These are phyloP conservation scores for Myotis findleyi DNA, from an alignment of 2,797 vertebrate species.

Conservation along the genomic window DNA sequence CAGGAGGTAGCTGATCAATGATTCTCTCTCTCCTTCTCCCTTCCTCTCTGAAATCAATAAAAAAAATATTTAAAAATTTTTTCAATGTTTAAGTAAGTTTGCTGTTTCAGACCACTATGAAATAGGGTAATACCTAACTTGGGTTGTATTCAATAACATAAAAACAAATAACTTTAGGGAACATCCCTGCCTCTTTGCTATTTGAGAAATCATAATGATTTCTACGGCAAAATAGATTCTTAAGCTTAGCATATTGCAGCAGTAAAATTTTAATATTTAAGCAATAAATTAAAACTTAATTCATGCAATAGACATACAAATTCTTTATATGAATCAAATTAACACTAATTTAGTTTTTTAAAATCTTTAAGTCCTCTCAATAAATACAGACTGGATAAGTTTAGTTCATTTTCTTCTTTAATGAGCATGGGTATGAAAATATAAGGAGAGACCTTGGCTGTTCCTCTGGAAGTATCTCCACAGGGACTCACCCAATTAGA, in stretches of 20 bases:
- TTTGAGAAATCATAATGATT: not conserved
- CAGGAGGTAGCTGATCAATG: no score
- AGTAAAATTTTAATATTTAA: conserved; percentile 47
- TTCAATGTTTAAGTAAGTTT: not conserved
- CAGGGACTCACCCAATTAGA: not conserved
- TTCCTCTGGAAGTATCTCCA: not conserved
- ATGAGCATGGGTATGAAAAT: conserved; percentile 48
- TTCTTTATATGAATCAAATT: not conserved
- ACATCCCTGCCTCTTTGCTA: not conserved
- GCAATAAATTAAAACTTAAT: conserved; percentile 58
- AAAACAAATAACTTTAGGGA: not conserved
- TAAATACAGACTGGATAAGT: not conserved
- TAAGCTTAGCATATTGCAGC: not conserved
- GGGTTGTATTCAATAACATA: not conserved
- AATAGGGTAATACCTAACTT: not conserved
- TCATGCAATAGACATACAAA: not conserved
- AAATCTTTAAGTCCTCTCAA: conserved; percentile 1
- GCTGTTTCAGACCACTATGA: not conserved
- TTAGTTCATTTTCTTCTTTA: conserved; percentile 23
- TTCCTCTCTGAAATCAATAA: no score
- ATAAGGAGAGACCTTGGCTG: not conserved
- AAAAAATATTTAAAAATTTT: no score
- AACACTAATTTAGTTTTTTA: conserved; percentile 33
- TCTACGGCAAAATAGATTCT: not conserved
- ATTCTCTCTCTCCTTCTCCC: no score